Evolutionary conservation across 2,888 invertebrate species (phyloP).

Genomic region (Calameuta idolon): DNA sequence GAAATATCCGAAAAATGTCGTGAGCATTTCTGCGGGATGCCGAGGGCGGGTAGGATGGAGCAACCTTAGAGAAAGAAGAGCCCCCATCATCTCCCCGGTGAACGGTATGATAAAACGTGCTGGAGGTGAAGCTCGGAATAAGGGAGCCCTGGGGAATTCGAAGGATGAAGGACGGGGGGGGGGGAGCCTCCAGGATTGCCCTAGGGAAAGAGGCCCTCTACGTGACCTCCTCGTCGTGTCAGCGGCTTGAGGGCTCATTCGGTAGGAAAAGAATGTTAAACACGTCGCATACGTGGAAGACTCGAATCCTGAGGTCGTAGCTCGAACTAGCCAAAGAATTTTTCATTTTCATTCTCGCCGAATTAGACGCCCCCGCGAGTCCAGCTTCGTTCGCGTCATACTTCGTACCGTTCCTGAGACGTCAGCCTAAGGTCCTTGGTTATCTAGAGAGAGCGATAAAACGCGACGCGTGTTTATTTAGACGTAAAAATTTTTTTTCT

Average conservation of each 20-base stretch:
- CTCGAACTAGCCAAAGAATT: background rate
- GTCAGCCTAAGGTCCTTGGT: background rate
- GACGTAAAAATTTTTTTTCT: background rate
- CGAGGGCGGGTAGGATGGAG: background rate
- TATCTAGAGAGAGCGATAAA: background rate
- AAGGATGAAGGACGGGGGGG: background rate
- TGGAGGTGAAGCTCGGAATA: background rate
- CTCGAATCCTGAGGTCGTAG: background rate
- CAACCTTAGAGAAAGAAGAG: too few species aligned
- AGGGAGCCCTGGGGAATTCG: background rate
- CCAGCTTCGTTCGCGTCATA: too few species aligned
- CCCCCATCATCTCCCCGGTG: background rate
- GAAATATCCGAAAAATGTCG: background rate
- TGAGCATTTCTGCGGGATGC: background rate
- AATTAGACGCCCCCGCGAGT: background rate
- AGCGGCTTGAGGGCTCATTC: constrained; percentile 6
- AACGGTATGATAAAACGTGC: constrained; percentile 1
- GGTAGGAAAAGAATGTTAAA: constrained; percentile 6
- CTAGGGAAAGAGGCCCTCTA: constrained; percentile 4
- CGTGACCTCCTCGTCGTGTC: constrained; percentile 23
- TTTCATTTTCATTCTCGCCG: background rate
- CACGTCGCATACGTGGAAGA: background rate
- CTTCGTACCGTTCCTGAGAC: background rate
- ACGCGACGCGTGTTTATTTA: background rate
- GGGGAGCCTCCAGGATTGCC: background rate